A percentile compares a stretch with the other conserved stretches of the same genome.
phyloP scores from a whole-genome alignment of 1,140 invertebrate species.

The Bombus confusus region DNA sequence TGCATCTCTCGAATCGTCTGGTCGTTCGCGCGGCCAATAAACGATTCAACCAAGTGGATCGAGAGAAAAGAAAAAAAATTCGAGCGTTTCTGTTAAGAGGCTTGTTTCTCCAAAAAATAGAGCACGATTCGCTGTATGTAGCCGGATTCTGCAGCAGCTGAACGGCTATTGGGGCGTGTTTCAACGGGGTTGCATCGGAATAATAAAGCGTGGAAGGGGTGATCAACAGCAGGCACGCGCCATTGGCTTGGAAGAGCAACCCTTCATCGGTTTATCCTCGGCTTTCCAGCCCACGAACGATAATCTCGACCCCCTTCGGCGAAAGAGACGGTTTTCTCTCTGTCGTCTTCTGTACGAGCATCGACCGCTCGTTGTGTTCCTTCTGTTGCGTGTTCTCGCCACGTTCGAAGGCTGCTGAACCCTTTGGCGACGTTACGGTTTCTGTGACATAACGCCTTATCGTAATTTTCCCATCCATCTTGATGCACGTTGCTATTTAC shows the following conservation, averaged over 20 bases:
- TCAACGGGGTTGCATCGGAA: conserved; percentile 63
- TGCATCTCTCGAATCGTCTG: not conserved
- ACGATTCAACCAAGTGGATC: conserved; percentile 4
- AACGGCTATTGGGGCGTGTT: conserved; percentile 62
- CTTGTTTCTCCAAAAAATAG: not conserved
- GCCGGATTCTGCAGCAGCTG: conserved; percentile 49
- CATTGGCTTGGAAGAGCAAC: conserved; percentile 77
- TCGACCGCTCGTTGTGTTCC: not conserved
- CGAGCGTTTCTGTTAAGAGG: not conserved
- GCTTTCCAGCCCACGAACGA: conserved; percentile 67
- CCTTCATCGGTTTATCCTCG: conserved; percentile 73
- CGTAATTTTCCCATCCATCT: conserved; percentile 24
- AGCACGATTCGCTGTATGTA: not conserved
- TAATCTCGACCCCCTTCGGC: conserved; percentile 54
- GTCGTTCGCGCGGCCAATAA: conserved; percentile 4
- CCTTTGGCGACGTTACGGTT: conserved; percentile 12
- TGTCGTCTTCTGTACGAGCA: not conserved
- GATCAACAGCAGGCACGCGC: conserved; percentile 70
- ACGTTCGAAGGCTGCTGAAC: conserved; percentile 39
- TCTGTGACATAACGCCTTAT: conserved; percentile 28
- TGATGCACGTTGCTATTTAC: conserved; percentile 2
- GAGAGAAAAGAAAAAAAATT: not conserved
- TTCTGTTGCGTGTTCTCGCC: not conserved
- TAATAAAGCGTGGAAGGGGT: conserved; percentile 61
- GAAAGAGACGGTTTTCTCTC: conserved; percentile 26